phyloP scores from a whole-genome alignment of 1,140 invertebrate species.

The Dendroctonus valens region DNA sequence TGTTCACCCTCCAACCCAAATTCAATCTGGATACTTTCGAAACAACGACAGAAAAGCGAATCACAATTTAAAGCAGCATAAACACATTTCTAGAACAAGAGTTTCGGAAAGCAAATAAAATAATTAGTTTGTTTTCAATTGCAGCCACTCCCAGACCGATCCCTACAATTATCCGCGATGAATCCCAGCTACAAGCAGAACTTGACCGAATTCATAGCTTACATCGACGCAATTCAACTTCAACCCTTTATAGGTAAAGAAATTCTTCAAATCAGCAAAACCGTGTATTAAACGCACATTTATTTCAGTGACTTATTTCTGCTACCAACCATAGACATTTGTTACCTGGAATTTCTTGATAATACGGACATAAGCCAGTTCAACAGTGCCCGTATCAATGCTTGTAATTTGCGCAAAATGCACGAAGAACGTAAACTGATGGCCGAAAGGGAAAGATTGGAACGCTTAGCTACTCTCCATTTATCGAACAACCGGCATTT shows the following conservation, averaged over 20 bases:
- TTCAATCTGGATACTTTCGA: no score
- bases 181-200: constrained; percentile 38
- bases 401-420: constrained; percentile 41
- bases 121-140: no score
- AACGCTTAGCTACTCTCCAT: constrained; percentile 36
- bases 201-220: constrained; percentile 41
- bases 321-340: constrained; percentile 47
- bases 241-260: constrained; percentile 36
- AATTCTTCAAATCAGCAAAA: background rate
- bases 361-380: constrained; percentile 26
- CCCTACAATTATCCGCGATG: constrained; percentile 44
- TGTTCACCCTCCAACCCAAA: no score
- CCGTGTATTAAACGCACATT: constrained; percentile 1
- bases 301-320: constrained; percentile 39
- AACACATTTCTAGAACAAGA: background rate
- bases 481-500: constrained; percentile 35
- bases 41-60: background rate
- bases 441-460: constrained; percentile 36
- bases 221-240: constrained; percentile 45
- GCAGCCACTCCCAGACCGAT: constrained; percentile 47
- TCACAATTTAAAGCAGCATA: background rate
- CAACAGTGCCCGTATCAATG: constrained; percentile 33
- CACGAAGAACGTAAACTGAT: constrained; percentile 37
- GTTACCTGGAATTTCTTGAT: constrained; percentile 43
- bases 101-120: no score